phyloP scores from a whole-genome alignment of 2,113 vertebrate species.

The Pterocles burchelli region DNA sequence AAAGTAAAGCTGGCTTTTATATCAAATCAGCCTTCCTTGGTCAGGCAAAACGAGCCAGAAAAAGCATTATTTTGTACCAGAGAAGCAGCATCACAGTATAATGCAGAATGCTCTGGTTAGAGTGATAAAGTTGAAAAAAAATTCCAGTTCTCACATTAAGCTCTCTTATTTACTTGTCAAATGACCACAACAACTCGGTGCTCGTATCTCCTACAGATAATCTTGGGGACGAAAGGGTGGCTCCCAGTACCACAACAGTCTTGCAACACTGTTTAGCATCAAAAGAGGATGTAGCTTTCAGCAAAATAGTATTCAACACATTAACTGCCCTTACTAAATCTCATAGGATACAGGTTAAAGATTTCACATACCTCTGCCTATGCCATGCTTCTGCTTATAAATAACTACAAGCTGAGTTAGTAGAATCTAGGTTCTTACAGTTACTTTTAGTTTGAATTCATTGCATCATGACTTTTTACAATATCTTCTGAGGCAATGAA shows the following conservation, averaged over 20 bases:
- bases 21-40: not conserved
- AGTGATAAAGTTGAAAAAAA: not conserved
- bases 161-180: not conserved
- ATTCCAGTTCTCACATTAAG: not conserved
- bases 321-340: not conserved
- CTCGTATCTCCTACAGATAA: not conserved
- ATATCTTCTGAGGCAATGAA: not conserved
- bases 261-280: not conserved
- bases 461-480: not conserved
- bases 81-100: not conserved
- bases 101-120: not conserved
- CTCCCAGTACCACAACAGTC: not conserved
- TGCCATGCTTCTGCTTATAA: not conserved
- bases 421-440: not conserved
- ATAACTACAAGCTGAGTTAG: not conserved
- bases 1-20: not conserved
- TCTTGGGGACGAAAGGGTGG: not conserved
- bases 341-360: not conserved
- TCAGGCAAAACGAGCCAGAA: not conserved
- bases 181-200: not conserved
- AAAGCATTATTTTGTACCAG: not conserved
- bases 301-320: not conserved
- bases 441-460: not conserved
- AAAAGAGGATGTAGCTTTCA: not conserved
- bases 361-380: not conserved